Evolutionary conservation across 2,797 vertebrate species (phyloP).

Genomic region (Adrianichthys oophorus): DNA sequence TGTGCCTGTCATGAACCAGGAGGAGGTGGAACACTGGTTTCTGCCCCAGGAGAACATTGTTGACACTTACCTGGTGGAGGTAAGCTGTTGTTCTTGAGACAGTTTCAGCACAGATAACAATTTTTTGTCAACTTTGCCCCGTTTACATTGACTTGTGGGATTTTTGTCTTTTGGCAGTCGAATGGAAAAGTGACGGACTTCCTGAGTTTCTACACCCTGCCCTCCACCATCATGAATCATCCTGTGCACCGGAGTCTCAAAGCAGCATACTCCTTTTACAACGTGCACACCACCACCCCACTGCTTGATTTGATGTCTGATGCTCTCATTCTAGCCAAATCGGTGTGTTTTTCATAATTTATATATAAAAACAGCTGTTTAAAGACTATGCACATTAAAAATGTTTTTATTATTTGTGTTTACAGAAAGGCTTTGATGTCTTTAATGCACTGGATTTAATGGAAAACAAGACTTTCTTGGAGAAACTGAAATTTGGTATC

Average conservation of each 20-base stretch:
- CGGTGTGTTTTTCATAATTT: conserved; percentile 70
- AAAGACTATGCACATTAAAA: background rate
- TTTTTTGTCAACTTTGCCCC: background rate
- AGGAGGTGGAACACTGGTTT: conserved; percentile 96
- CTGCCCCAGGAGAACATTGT: conserved; percentile 96
- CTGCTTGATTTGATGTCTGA: conserved; percentile 97
- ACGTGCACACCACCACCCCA: conserved; percentile 91
- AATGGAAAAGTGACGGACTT: conserved; percentile 91
- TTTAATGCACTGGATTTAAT: conserved; percentile 99
- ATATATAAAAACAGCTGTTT: background rate
- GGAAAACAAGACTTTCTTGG: conserved; percentile 99
- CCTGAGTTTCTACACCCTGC: conserved; percentile 96
- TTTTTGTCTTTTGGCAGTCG: conserved; percentile 71
- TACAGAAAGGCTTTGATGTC: conserved; percentile 97
- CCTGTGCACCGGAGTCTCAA: conserved; percentile 96
- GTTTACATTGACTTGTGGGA: background rate
- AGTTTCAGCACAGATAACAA: background rate
- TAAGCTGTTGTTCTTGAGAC: conserved; percentile 51
- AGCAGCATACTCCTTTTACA: conserved; percentile 98
- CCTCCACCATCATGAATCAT: conserved; percentile 99
- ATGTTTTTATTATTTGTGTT: background rate
- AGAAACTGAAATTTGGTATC: conserved; percentile 99
- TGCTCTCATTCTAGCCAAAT: conserved; percentile 94
- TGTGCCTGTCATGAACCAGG: conserved; percentile 87
- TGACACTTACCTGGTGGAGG: conserved; percentile 95